phyloP scores from a whole-genome alignment of 53 echinoderm and acorn worm genomes.

The Zoroaster sp. region DNA sequence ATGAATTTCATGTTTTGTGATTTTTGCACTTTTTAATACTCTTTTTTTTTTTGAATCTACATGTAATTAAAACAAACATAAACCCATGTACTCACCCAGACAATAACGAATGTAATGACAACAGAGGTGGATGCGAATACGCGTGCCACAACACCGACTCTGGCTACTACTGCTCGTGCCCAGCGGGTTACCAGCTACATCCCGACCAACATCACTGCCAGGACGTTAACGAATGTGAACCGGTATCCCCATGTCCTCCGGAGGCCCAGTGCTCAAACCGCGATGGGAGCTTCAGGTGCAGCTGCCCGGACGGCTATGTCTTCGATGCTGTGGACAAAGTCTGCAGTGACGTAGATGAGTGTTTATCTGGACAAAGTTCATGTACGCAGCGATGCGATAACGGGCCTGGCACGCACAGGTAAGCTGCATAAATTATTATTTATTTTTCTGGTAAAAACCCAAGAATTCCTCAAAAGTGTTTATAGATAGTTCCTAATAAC shows the following conservation, averaged over 20 bases:
- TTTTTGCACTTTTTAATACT: too few species aligned
- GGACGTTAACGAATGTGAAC: constrained; percentile 51
- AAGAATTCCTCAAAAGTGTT: too few species aligned
- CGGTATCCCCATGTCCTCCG: constrained; percentile 9
- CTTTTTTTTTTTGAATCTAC: too few species aligned
- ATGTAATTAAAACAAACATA: too few species aligned
- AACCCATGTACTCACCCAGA: too few species aligned
- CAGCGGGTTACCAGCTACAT: constrained; percentile 17
- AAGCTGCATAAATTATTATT: too few species aligned
- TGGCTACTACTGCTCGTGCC: constrained; percentile 66
- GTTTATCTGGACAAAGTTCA: constrained; percentile 7
- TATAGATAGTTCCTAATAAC: too few species aligned
- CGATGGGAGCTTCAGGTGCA: constrained; percentile 35
- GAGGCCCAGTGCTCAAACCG: constrained; percentile 36
- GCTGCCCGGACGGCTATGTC: constrained; percentile 31
- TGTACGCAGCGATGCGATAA: constrained; percentile 65
- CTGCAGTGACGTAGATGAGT: constrained; percentile 60
- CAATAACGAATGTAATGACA: constrained; percentile 54
- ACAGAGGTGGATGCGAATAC: constrained; percentile 50
- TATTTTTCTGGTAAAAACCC: too few species aligned
- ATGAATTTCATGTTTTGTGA: too few species aligned
- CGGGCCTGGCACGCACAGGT: constrained; percentile 50
- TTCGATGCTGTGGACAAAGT: neutral
- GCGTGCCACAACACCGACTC: constrained; percentile 65
- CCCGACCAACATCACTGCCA: constrained; percentile 34